These are phyloP conservation scores for Acropternis orthonyx DNA, from an alignment of 2,797 vertebrate species.

Conservation along the genomic window DNA sequence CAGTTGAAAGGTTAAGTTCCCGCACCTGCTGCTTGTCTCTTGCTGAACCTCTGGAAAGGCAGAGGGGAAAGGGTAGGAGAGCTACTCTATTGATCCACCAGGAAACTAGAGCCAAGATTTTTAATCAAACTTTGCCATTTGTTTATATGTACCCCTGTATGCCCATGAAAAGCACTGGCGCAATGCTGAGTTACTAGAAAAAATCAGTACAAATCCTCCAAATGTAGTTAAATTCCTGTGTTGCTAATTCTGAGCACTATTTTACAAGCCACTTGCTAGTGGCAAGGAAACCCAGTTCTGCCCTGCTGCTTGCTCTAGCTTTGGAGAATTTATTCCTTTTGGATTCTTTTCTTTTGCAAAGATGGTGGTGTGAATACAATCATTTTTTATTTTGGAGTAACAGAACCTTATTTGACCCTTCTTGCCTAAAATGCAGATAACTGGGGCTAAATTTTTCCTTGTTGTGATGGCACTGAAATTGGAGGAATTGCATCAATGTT, in stretches of 20 bases:
- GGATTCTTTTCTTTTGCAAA: not conserved
- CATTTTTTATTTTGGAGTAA: not conserved
- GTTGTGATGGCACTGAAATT: not conserved
- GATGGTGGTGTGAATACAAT: not conserved
- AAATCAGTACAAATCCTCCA: not conserved
- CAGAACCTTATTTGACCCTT: not conserved
- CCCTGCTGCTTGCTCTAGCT: not conserved
- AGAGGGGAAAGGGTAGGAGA: not conserved
- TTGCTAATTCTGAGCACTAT: not conserved
- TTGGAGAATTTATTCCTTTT: not conserved
- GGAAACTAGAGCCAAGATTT: not conserved
- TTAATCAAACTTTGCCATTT: not conserved
- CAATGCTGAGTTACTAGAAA: not conserved
- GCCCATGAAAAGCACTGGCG: not conserved
- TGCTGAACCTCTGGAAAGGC: not conserved
- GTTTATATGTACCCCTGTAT: fast-evolving
- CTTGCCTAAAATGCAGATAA: not conserved
- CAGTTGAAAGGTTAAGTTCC: not conserved
- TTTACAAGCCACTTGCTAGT: not conserved
- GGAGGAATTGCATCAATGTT: not conserved
- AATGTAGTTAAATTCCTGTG: not conserved
- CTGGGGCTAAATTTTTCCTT: not conserved
- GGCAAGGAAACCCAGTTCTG: not conserved
- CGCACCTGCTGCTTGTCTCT: not conserved
- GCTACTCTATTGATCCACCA: not conserved